These are phyloP conservation scores for Dreissena polymorpha DNA, from an alignment of 1,140 invertebrate genomes.

Conservation along the genomic window DNA sequence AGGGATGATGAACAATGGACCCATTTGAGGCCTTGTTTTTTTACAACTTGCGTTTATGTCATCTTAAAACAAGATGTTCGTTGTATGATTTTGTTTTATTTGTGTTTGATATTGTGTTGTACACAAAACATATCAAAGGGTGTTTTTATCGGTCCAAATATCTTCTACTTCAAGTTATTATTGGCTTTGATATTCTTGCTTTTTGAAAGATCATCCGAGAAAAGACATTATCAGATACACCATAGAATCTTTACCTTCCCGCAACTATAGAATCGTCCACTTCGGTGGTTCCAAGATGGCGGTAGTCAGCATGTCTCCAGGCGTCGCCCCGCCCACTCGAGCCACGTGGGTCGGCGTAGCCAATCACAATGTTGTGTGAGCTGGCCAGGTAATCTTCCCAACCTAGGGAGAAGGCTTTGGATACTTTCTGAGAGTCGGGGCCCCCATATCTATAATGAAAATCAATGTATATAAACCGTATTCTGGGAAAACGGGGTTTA, in stretches of 20 bases:
- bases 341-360: constrained; percentile 92
- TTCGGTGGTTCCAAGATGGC: constrained; percentile 91
- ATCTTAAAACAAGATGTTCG: too few relatives aligned
- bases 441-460: constrained; percentile 87
- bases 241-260: constrained; percentile 85
- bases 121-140: too few relatives aligned
- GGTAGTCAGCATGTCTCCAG: constrained; percentile 91
- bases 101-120: too few relatives aligned
- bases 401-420: constrained; percentile 90
- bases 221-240: constrained; percentile 25
- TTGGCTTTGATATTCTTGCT: too few relatives aligned
- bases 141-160: too few relatives aligned
- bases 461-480: too few relatives aligned
- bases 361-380: constrained; percentile 91
- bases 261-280: constrained; percentile 95
- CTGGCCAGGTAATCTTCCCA: constrained; percentile 93
- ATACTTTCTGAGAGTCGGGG: constrained; percentile 92
- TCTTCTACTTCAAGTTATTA: too few relatives aligned
- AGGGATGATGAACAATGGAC: too few relatives aligned
- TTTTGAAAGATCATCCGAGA: neutral
- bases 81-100: too few relatives aligned
- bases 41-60: too few relatives aligned
- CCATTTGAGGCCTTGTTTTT: too few relatives aligned
- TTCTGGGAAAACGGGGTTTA: too few relatives aligned
- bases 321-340: constrained; percentile 92